Conservation (phyloP, 2,113 vertebrate species). For the Phainopepla nitens region DNA sequence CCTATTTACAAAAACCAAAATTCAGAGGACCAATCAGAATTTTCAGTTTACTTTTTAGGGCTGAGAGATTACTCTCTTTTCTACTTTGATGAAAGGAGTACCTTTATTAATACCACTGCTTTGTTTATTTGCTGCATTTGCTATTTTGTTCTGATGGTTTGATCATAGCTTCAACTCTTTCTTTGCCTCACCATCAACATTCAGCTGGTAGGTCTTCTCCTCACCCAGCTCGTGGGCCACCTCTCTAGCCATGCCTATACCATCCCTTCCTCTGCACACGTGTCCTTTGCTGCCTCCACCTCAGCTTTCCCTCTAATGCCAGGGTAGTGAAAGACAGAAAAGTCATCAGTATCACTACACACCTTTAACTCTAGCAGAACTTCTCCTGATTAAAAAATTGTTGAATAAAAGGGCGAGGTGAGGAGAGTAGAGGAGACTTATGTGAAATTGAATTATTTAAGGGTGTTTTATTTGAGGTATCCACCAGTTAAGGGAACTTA, state of each 20-base stretch:
- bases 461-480: background rate
- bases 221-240: background rate
- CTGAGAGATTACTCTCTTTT: background rate
- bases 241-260: background rate
- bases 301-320: background rate
- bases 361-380: background rate
- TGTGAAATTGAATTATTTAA: background rate
- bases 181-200: background rate
- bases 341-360: background rate
- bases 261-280: background rate
- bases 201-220: background rate
- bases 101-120: rapidly evolving
- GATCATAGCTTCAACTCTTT: background rate
- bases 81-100: background rate
- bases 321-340: background rate
- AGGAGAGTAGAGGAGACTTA: background rate
- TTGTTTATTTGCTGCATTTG: background rate
- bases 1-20: background rate
- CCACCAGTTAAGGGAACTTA: background rate
- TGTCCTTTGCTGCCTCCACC: rapidly evolving
- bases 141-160: background rate
- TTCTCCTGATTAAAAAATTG: background rate
- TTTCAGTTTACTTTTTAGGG: background rate
- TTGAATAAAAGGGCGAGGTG: rapidly evolving
- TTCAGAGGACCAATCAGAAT: background rate